Evolutionary conservation across 2,888 invertebrate species (phyloP).

Genomic region (Caenorhabditis macrosperma): DNA sequence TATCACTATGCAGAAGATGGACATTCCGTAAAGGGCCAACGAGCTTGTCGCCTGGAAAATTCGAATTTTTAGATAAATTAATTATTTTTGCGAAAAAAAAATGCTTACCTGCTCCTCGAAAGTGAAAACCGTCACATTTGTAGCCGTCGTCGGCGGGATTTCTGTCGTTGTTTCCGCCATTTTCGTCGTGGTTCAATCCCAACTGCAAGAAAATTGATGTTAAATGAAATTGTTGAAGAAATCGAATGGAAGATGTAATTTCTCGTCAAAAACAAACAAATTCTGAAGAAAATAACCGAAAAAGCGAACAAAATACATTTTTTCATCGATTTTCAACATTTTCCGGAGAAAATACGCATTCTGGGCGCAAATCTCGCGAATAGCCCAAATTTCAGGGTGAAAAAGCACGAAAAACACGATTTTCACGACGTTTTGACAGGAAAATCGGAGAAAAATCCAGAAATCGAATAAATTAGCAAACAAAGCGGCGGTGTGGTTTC

Average conservation of each 20-base stretch:
- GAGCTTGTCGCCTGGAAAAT: conserved; percentile 75
- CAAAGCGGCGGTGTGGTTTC: conserved; percentile 25
- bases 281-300: background rate
- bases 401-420: background rate
- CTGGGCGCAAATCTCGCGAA: background rate
- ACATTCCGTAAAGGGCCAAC: conserved; percentile 77
- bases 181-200: conserved; percentile 31
- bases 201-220: conserved; percentile 21
- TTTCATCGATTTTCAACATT: no score
- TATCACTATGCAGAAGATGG: conserved; percentile 78
- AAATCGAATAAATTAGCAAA: conserved; percentile 4
- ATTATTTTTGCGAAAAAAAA: background rate
- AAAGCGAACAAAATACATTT: no score
- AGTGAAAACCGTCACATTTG: conserved; percentile 68
- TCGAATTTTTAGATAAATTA: conserved; percentile 5
- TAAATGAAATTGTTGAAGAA: background rate
- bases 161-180: conserved; percentile 67
- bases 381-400: background rate
- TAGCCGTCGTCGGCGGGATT: conserved; percentile 46
- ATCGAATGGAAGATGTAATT: conserved; percentile 7
- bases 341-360: background rate
- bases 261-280: no score
- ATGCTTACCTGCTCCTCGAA: conserved; percentile 70
- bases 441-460: conserved; percentile 5
- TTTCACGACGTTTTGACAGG: background rate